Percentiles rank a stretch among this genome's conserved stretches.
Evolutionary conservation across 2,797 vertebrate species (phyloP).

Genomic region (Amphiprion clarkii): DNA sequence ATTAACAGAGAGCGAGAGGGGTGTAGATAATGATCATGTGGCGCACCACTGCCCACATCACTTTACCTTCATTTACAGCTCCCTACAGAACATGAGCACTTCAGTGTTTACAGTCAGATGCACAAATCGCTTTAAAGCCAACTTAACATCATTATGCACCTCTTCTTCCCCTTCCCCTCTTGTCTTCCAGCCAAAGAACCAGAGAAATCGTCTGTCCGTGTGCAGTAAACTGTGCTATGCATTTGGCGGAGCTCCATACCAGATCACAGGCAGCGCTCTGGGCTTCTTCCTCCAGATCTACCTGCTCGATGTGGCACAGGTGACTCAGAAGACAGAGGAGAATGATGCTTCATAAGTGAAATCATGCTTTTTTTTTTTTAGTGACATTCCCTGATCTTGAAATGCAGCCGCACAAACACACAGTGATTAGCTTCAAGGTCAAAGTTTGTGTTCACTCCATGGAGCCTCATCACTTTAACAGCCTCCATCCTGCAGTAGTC

Average conservation of each 20-base stretch:
- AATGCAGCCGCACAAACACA: not conserved
- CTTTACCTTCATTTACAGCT: not conserved
- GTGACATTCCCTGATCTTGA: no score
- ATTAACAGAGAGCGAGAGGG: slow-evolving; percentile 14
- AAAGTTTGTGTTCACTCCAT: not conserved
- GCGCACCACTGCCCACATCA: not conserved
- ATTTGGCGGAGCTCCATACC: slow-evolving; percentile 93
- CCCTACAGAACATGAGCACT: not conserved
- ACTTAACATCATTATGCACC: slow-evolving; percentile 2
- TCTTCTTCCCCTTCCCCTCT: slow-evolving; percentile 10
- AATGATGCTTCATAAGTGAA: not conserved
- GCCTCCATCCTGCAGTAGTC: slow-evolving; percentile 14
- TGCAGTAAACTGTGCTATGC: slow-evolving; percentile 94
- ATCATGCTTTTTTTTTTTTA: no score
- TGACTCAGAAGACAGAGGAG: slow-evolving; percentile 64
- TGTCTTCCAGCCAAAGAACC: slow-evolving; percentile 67
- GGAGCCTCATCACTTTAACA: slow-evolving; percentile 54
- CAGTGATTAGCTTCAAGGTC: slow-evolving; percentile 8
- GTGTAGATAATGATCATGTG: slow-evolving; percentile 4
- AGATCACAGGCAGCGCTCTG: slow-evolving; percentile 93
- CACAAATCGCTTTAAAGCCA: not conserved
- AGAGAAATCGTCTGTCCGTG: slow-evolving; percentile 83
- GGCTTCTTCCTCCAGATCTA: slow-evolving; percentile 98
- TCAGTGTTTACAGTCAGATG: not conserved
- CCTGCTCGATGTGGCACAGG: slow-evolving; percentile 95